Base-by-base conservation (phyloP, 2,113 vertebrate genomes). In the Urocitellus parryii region DNA sequence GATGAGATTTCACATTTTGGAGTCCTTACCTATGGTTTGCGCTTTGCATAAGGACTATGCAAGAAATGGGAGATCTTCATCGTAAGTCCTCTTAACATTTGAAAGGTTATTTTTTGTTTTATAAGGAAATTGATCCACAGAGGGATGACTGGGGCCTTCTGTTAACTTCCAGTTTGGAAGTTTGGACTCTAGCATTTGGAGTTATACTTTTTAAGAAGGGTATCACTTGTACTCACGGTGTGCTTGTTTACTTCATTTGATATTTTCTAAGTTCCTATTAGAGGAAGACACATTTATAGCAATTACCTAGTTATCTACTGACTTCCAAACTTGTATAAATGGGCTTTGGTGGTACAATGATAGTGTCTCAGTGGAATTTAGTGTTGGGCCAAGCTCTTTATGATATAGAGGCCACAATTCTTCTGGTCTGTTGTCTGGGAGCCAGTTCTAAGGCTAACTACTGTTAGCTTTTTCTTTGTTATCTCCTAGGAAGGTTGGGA, bases 111-210 rank as follows among this genome's bases (percentile, higher is more conserved):
- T 97, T 97, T 97, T 96, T 98, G 83, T 95, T 97, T 98, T 98
- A 91, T 78, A 98, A 97, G 97, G 97, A 97, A 83, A 98, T 97
- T 18, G 65, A 73, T 32, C 1, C 63, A 78, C 48, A 39, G 68
- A 81, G 34, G 27, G 34, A 63, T 87, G 42, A 29, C 13, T 32
- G 58, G 67, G 58, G 32, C 27, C n/a, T 77, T 97, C 93, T 98
- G 93, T 95, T 95, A 98, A 98, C 97, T 98, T 98, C 96, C 90
- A 97, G 90, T 98, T 98, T 98, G 96, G 96, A 98, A 98, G 96
- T 93, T 88, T 98, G 96, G 97, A 95, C 92, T 88, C 84, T 93
- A 95, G 98, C 97, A 96, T 97, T 98, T 98, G 97, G 93, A 98
- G 94, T 96, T 93, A 86, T 29, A 32, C 2, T 81, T 65, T 87